These are phyloP conservation scores for Mus minutoides DNA, from an alignment of 2,797 vertebrate genomes.

Conservation along the genomic window DNA sequence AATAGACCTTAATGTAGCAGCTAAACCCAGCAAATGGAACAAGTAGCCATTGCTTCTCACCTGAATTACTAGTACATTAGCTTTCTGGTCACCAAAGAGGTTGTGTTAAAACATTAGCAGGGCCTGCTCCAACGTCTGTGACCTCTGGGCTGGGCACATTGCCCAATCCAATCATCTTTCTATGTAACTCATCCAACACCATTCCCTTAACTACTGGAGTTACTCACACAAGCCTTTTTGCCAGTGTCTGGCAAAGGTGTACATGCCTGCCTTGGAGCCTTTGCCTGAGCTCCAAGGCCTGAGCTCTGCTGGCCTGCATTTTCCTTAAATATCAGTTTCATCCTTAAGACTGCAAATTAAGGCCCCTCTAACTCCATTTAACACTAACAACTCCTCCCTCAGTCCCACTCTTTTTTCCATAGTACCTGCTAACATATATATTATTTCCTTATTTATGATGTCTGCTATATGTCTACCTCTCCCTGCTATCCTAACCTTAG, in stretches of 20 bases:
- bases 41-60: neutral
- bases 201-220: neutral
- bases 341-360: neutral
- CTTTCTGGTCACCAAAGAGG: neutral
- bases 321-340: neutral
- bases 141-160: neutral
- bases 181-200: neutral
- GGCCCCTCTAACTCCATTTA: neutral
- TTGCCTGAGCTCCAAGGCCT: neutral
- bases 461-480: neutral
- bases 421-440: neutral
- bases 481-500: neutral
- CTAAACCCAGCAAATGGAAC: neutral
- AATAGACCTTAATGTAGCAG: neutral
- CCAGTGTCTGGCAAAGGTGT: neutral
- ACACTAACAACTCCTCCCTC: neutral
- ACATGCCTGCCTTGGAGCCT: neutral
- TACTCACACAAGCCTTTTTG: neutral
- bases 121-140: neutral
- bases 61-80: neutral
- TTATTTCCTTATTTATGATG: conserved; percentile 3
- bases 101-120: neutral
- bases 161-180: neutral
- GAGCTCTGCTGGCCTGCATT: neutral
- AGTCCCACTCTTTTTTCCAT: neutral